Conservation (phyloP, 2,113 vertebrate genomes). For the Melanotaenia duboulayi region DNA sequence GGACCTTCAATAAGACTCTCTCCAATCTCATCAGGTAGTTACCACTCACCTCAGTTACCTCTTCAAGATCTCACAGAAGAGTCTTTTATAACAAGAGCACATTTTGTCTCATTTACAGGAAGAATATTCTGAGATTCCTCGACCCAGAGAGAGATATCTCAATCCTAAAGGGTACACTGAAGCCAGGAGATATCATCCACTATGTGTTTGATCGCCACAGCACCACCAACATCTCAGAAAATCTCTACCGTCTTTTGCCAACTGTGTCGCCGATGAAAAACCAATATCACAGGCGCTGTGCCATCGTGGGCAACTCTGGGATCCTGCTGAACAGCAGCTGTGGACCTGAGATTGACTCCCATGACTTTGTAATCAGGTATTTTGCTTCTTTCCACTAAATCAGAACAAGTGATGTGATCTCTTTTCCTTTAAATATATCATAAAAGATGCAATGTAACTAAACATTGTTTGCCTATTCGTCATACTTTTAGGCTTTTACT, state of each 20-base stretch:
- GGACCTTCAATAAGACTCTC: slow-evolving; percentile 82
- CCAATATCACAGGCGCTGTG: slow-evolving; percentile 90
- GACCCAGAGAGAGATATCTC: slow-evolving; percentile 97
- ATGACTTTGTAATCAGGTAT: slow-evolving; percentile 96
- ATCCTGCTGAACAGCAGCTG: slow-evolving; percentile 95
- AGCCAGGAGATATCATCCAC: slow-evolving; percentile 93
- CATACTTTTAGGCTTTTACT: slow-evolving; percentile 31
- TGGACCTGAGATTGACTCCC: slow-evolving; percentile 90
- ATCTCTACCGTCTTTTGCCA: slow-evolving; percentile 93
- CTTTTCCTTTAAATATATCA: slow-evolving; percentile 15
- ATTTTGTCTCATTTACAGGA: slow-evolving; percentile 77
- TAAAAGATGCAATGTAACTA: slow-evolving; percentile 12
- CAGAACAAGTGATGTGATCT: slow-evolving; percentile 2
- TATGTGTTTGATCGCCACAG: slow-evolving; percentile 96
- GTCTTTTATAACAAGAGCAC: not conserved
- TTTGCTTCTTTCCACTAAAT: not conserved
- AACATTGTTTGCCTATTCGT: slow-evolving; percentile 31
- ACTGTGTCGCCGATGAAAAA: slow-evolving; percentile 91
- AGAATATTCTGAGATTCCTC: slow-evolving; percentile 93
- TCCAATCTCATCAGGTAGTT: slow-evolving; percentile 80
- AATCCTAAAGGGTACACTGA: slow-evolving; percentile 93
- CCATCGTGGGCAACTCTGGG: slow-evolving; percentile 96
- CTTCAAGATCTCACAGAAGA: not conserved
- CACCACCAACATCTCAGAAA: slow-evolving; percentile 94
- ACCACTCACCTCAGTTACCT: not conserved